Evolutionary conservation across 2,113 vertebrate genomes (phyloP).

Genomic region (Laticauda laticaudata): DNA sequence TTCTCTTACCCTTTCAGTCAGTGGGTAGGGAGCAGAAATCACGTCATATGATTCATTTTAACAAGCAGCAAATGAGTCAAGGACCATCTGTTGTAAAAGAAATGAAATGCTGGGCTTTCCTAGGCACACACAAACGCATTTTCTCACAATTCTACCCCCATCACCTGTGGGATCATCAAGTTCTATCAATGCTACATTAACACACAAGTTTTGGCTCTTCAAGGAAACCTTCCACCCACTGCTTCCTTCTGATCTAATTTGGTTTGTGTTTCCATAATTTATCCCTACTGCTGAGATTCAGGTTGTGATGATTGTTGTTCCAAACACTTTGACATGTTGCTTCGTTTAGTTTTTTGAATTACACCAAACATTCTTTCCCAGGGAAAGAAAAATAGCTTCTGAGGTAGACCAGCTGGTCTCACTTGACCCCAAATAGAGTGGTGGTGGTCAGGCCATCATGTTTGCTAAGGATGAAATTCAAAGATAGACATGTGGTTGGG

Average conservation of each 20-base stretch:
- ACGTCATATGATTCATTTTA: conserved; percentile 61
- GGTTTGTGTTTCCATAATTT: conserved; percentile 57
- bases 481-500: conserved; percentile 26
- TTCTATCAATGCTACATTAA: conserved; percentile 52
- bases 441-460: background rate
- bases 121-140: background rate
- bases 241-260: conserved; percentile 60
- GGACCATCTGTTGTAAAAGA: conserved; percentile 65
- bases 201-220: conserved; percentile 63
- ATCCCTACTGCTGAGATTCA: conserved; percentile 40
- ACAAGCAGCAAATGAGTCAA: conserved; percentile 58
- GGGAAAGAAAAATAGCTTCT: conserved; percentile 38
- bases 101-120: conserved; percentile 56
- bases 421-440: background rate
- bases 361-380: conserved; percentile 19
- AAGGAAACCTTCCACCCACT: conserved; percentile 41
- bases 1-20: background rate
- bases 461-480: conserved; percentile 30
- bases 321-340: conserved; percentile 60
- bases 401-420: background rate
- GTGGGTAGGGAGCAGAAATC: background rate
- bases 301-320: conserved; percentile 30
- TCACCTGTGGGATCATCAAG: conserved; percentile 32
- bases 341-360: conserved; percentile 26
- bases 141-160: background rate